Evolutionary conservation across 2,797 vertebrate genomes (phyloP), one percentile per base, ranked within the genome.

Genomic region (Urosaurus nigricauda): DNA sequence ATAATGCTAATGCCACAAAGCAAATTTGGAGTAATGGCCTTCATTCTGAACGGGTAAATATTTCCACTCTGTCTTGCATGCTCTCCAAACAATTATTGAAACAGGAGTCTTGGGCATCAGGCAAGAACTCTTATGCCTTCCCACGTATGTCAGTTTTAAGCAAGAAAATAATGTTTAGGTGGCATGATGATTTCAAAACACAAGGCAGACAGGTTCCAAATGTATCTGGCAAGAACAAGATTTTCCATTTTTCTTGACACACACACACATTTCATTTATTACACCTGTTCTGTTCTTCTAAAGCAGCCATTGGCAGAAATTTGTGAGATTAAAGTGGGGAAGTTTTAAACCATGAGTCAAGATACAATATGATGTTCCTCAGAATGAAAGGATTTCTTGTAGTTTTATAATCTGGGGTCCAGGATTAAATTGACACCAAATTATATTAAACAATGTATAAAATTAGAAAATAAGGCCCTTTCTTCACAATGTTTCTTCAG

Each of bases 301-400:
- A 95, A 94, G 95, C 94, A 96, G 96, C 91, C 96, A 93, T 90
- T 97, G 96, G 96, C 96, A 96, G 93, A 88, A 90, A 91, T 88
- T 77, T 90, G 93, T 56, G 95, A 95, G 96, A 96, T 95, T 96
- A 63, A 96, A 97, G 92, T 90, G 93, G 94, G 90, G 89, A 35
- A 95, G 86, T 91, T 94, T 93, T 90, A 90, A 86, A 93, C 70
- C 85, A 77, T 21, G 90, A 93, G 94, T 95, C 92, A 88, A 95
- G 86, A 93, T 90, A 95, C 93, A 96, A 94, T 92, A 93, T 35
- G 32, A 91, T 95, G 95, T 96, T 82, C 95, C 94, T 96, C 93
- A 95, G 79, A 93, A 43, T 86, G 83, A 85, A 83, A 93, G 84
- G 79, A 92, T 86, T 90, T 83, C 87, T 92, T 92, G 82, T 78